Conservation (phyloP, 2,113 vertebrate genomes). For the Psammodynastes pulverulentus region DNA sequence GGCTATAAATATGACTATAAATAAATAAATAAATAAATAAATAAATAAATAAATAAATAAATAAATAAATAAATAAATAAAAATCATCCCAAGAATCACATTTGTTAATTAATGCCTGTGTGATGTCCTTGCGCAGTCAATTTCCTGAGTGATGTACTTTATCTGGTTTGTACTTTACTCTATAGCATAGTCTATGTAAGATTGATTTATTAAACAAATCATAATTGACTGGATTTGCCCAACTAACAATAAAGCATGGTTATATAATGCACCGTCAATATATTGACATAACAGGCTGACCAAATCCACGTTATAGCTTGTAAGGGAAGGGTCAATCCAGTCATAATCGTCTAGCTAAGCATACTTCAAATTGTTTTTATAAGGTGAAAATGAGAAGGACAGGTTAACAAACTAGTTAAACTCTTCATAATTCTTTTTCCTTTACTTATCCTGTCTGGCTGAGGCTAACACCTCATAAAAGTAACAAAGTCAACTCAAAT, state of each 20-base stretch:
- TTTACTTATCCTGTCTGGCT: not conserved
- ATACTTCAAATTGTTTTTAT: not conserved
- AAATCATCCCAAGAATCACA: not conserved
- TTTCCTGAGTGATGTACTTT: not conserved
- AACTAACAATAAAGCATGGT: not conserved
- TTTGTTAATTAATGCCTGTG: not conserved
- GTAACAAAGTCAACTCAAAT: not conserved
- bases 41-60: too few species aligned
- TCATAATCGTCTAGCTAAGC: not conserved
- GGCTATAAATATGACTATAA: too few species aligned
- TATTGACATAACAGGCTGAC: not conserved
- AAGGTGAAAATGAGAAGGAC: not conserved
- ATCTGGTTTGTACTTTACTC: not conserved
- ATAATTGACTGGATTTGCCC: not conserved
- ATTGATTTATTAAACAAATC: not conserved
- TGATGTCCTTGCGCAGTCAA: not conserved
- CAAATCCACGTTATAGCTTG: not conserved
- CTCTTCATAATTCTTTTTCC: not conserved
- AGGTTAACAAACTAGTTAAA: not conserved
- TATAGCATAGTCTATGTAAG: not conserved
- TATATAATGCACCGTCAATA: not conserved
- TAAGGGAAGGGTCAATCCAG: not conserved
- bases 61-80: too few species aligned
- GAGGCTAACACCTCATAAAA: not conserved
- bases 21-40: too few species aligned